Base-by-base conservation (phyloP, 2,797 vertebrate species). In the Anomalospiza imberbis region DNA sequence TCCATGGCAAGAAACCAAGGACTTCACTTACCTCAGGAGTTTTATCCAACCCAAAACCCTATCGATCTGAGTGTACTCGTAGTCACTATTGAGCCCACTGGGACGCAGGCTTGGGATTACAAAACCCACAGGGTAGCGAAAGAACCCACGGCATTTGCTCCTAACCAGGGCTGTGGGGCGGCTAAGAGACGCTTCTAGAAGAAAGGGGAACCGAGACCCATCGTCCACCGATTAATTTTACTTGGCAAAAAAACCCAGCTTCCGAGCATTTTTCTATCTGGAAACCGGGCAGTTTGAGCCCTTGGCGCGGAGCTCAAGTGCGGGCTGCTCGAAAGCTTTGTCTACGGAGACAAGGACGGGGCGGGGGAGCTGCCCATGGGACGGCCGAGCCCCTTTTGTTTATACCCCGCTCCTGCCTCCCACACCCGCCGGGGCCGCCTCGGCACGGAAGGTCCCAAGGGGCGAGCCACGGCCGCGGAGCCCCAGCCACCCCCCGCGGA, bases 261-360 rank as follows among this genome's bases (percentile, higher is more conserved):
- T 48, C 2, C 4, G 28, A n/a, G 21, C 3, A 1, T 17, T 85
- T 75, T 51, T 38, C 22, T 16, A 19, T 36, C 12, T n/a, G 31
- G 45, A 79, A 79, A 55, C 0, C 2, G 11, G 19, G 63, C 7
- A 5, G 6, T 40, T 18, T 6, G 22, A 60, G 42, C 31, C 61
- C n/a, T 21, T 17, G 61, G 68, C 50, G 14, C 12, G 1, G 34
- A 78, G 62, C 73, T 54, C 53, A 17, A 31, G 32, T 2, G 22
- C 12, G 2, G 38, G 34, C 28, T 50, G 68, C 53, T 78, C 28
- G 14, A 28, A 84, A 50, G 88, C 96, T 96, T 95, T 96, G 88
- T 93, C 47, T 90, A 5, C 1, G 2, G 32, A 76, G 36, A 9
- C 55, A 10, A 12, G 6, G 9, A 3, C 1, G 4, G 25, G 38